A percentile compares a stretch with the other conserved stretches of the same genome.
phyloP scores from a whole-genome alignment of 1,140 invertebrate species.

The Lepeophtheirus salmonis region DNA sequence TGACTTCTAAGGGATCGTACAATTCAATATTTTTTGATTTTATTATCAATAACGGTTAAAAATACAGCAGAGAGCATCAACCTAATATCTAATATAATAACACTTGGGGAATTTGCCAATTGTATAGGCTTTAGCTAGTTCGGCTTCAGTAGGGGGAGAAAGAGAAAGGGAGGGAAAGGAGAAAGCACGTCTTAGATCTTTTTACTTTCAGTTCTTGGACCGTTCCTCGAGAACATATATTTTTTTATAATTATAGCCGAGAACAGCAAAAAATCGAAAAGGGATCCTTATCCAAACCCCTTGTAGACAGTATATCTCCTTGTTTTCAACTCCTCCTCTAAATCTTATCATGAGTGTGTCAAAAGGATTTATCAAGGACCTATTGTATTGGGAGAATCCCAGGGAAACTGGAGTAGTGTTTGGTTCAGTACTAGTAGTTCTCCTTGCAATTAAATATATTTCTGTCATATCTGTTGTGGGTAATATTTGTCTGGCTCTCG shows the following conservation, averaged over 20 bases:
- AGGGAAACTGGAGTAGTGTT: slow-evolving; percentile 13
- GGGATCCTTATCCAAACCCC: too few relatives aligned
- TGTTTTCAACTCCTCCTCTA: not conserved
- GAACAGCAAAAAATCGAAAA: too few relatives aligned
- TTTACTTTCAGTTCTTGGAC: not conserved
- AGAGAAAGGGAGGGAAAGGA: not conserved
- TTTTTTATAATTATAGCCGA: too few relatives aligned
- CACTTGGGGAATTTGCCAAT: not conserved
- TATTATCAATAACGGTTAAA: too few relatives aligned
- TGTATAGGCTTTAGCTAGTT: not conserved
- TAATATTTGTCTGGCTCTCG: slow-evolving; percentile 9
- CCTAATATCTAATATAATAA: too few relatives aligned
- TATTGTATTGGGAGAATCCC: slow-evolving; percentile 16
- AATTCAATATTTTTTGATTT: too few relatives aligned
- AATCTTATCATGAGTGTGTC: not conserved
- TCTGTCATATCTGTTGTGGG: slow-evolving; percentile 14
- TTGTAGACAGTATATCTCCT: not conserved
- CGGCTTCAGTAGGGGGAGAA: not conserved
- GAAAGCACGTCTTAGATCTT: not conserved
- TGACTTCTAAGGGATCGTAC: too few relatives aligned
- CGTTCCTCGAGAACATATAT: too few relatives aligned
- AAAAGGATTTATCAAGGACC: not conserved
- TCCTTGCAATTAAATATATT: slow-evolving; percentile 10
- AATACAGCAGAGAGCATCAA: too few relatives aligned
- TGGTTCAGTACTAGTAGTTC: slow-evolving; percentile 11